Evolutionary conservation across 2,113 vertebrate genomes (phyloP).

Genomic region (Etheostoma cragini): DNA sequence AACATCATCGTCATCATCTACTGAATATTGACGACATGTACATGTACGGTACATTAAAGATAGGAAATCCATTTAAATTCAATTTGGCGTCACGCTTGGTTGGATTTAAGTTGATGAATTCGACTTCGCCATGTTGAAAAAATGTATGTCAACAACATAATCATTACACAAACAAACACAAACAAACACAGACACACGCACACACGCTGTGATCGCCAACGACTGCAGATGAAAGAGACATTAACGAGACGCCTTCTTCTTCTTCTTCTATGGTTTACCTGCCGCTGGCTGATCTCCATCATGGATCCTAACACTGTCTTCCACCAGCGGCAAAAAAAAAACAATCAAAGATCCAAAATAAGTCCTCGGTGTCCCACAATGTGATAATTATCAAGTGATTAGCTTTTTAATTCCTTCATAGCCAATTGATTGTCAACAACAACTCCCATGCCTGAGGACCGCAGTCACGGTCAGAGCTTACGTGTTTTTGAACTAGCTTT

Average conservation of each 20-base stretch:
- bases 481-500: background rate
- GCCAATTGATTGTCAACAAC: background rate
- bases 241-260: background rate
- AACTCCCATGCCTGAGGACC: slow-evolving; percentile 10
- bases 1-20: no score
- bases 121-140: background rate
- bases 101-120: background rate
- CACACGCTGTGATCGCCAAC: background rate
- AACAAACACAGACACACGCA: background rate
- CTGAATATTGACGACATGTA: no score
- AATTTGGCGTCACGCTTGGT: background rate
- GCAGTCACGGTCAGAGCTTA: background rate
- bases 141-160: background rate
- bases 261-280: background rate
- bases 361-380: slow-evolving; percentile 17
- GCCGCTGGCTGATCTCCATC: background rate
- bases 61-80: no score
- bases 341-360: slow-evolving; percentile 6
- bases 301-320: background rate
- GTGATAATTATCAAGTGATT: slow-evolving; percentile 39
- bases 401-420: slow-evolving; percentile 45
- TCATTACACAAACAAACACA: background rate
- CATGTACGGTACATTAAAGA: no score
- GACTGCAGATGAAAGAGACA: background rate
- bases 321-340: slow-evolving; percentile 12